Conservation (phyloP, 2,888 invertebrate genomes). For the Cetonia aurata region DNA sequence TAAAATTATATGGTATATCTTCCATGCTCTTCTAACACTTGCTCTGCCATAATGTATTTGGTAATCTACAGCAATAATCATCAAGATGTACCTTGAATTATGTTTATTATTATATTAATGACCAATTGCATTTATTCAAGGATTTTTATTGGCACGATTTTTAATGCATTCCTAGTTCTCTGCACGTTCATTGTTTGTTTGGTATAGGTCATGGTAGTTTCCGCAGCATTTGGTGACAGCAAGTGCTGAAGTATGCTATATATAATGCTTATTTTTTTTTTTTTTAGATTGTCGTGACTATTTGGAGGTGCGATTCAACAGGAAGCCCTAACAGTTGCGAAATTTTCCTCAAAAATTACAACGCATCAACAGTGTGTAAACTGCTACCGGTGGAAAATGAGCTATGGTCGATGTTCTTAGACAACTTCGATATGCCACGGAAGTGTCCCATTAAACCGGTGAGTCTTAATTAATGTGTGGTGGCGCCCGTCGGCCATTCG, state of each 20-base stretch:
- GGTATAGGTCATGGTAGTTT: too few species aligned
- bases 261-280: conserved; percentile 26
- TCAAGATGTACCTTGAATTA: too few species aligned
- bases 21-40: too few species aligned
- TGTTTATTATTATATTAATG: too few species aligned
- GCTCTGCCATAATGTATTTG: too few species aligned
- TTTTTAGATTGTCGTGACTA: conserved; percentile 55
- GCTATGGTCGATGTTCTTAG: conserved; percentile 56
- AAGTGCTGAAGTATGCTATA: background rate
- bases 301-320: conserved; percentile 58
- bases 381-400: conserved; percentile 54
- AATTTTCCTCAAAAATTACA: conserved; percentile 57
- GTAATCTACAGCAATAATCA: too few species aligned
- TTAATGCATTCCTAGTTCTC: too few species aligned
- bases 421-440: conserved; percentile 52
- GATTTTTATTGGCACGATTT: too few species aligned
- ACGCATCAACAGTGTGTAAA: conserved; percentile 54
- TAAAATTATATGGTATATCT: too few species aligned
- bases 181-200: too few species aligned
- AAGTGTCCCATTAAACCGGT: conserved; percentile 59
- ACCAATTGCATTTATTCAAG: too few species aligned
- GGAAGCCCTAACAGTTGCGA: conserved; percentile 59
- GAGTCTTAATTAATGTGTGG: conserved; percentile 49
- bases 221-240: background rate
- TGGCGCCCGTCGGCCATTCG: conserved; percentile 30